These are phyloP conservation scores for Acleris emargana DNA, from an alignment of 2,888 invertebrate genomes.

Conservation along the genomic window DNA sequence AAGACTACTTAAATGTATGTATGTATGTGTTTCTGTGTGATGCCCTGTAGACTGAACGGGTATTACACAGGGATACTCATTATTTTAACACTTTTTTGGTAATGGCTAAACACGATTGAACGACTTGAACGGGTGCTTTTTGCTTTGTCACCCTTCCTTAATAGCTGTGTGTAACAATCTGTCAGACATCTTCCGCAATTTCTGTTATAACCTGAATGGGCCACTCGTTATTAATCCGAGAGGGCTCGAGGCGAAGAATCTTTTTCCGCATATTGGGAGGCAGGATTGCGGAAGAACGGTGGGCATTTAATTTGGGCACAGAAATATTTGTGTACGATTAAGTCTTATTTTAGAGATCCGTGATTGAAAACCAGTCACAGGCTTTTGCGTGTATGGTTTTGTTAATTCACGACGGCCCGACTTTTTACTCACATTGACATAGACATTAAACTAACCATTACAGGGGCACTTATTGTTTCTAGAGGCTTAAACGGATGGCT, in stretches of 20 bases:
- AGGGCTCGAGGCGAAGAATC: conserved; percentile 34
- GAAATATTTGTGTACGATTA: conserved; percentile 30
- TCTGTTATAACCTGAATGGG: conserved; percentile 36
- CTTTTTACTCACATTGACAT: no score
- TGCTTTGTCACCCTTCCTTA: neutral
- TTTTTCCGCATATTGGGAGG: conserved; percentile 33
- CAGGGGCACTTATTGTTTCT: no score
- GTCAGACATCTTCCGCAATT: conserved; percentile 33
- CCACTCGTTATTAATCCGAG: conserved; percentile 37
- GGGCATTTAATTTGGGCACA: conserved; percentile 21
- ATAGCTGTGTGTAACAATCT: conserved; percentile 16
- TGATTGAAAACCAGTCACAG: neutral
- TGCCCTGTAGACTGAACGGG: no score
- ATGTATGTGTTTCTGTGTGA: no score
- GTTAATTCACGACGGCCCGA: no score
- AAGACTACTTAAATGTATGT: no score
- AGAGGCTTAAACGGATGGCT: no score
- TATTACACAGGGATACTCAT: no score
- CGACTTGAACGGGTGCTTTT: neutral
- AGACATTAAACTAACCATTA: no score
- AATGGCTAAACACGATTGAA: no score
- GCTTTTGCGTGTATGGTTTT: no score
- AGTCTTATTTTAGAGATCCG: neutral
- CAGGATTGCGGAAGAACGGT: conserved; percentile 26
- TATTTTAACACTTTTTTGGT: no score